These are phyloP conservation scores for Sorex araneus DNA, from an alignment of 2,113 vertebrate genomes.

Conservation along the genomic window DNA sequence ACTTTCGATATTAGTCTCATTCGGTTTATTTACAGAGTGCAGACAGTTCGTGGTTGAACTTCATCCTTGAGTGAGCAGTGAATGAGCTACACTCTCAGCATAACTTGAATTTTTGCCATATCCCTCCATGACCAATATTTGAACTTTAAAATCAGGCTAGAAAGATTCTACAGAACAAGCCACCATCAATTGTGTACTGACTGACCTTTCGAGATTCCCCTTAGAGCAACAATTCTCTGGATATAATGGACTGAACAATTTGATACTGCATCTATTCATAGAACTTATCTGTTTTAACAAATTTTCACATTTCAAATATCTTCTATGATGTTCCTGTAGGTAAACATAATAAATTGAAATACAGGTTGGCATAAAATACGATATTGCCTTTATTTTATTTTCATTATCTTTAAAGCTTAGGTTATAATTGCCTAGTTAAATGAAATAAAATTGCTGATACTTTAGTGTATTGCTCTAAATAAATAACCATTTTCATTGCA, in stretches of 20 bases:
- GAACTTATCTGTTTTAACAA: constrained; percentile 1
- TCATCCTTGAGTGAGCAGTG: not conserved
- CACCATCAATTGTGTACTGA: not conserved
- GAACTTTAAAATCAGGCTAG: not conserved
- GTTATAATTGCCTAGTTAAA: not conserved
- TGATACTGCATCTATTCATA: not conserved
- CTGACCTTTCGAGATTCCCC: not conserved
- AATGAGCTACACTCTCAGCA: not conserved
- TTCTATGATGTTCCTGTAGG: not conserved
- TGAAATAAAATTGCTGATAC: not conserved
- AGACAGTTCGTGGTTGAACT: constrained; percentile 22
- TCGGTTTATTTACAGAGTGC: constrained; percentile 42
- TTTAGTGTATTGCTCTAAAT: not conserved
- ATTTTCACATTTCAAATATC: constrained; percentile 30
- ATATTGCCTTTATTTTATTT: not conserved
- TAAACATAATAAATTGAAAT: not conserved
- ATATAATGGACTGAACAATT: not conserved
- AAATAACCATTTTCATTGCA: not conserved
- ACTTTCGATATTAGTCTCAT: not conserved
- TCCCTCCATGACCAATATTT: not conserved
- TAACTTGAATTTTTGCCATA: constrained; percentile 26
- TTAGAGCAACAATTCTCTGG: not conserved
- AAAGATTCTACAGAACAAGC: not conserved
- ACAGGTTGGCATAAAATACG: not conserved
- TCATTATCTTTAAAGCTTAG: not conserved